Conservation (phyloP, 2,113 vertebrate genomes). For the Holacanthus passer region DNA sequence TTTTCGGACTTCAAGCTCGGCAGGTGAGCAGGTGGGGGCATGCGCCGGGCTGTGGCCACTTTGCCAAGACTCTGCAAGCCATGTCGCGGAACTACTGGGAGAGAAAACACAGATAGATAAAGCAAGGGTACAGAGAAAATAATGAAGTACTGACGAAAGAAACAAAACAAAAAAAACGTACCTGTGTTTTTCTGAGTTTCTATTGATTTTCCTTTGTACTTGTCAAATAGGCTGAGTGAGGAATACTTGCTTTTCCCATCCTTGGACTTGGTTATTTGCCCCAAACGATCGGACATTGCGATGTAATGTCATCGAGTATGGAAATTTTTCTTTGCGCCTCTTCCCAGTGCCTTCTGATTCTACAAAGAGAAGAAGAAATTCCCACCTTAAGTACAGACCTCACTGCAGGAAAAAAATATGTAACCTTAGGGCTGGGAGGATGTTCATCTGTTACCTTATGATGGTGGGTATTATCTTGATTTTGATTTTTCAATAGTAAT, state of each 20-base stretch:
- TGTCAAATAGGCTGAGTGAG: conserved; percentile 99
- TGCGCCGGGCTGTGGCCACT: conserved; percentile 99
- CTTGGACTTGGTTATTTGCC: conserved; percentile 99
- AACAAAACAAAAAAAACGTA: conserved; percentile 74
- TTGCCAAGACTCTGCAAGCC: conserved; percentile 99
- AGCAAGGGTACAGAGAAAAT: not conserved
- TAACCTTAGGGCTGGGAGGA: not conserved
- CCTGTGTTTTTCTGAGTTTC: conserved; percentile 97
- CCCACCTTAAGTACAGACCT: not conserved
- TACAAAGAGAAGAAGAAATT: conserved; percentile 47
- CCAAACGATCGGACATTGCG: conserved; percentile 99
- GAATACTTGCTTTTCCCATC: conserved; percentile 99
- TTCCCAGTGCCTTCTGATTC: conserved; percentile 91
- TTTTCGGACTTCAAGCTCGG: conserved; percentile 99
- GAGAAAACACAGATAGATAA: not conserved
- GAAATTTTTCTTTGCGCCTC: conserved; percentile 96
- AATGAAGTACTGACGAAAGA: not conserved
- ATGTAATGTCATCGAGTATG: conserved; percentile 99
- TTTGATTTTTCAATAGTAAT: not conserved
- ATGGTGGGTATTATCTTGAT: not conserved
- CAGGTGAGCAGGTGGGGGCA: conserved; percentile 99
- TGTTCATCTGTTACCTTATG: not conserved
- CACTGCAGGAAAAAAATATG: not conserved
- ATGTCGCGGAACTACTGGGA: conserved; percentile 96
- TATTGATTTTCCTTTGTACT: conserved; percentile 99